Conservation (phyloP, 2,888 invertebrate genomes). For the Ischnus inquisitorius region DNA sequence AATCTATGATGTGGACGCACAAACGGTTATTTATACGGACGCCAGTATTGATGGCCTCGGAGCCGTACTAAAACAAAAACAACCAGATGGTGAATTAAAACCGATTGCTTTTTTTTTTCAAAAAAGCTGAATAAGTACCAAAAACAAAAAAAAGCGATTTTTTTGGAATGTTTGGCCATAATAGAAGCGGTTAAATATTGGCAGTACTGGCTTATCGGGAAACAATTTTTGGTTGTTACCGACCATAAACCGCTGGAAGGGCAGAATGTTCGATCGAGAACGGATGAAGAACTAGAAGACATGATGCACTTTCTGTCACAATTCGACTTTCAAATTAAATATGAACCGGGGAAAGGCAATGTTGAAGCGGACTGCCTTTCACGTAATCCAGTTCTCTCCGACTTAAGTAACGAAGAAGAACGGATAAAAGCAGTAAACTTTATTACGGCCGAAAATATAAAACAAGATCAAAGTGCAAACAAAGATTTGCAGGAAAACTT, state of each 20-base stretch:
- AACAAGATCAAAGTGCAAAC: constrained; percentile 58
- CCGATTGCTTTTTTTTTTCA: constrained; percentile 69
- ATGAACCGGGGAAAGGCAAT: constrained; percentile 63
- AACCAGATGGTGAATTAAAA: constrained; percentile 62
- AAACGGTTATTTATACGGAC: constrained; percentile 67
- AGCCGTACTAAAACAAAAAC: constrained; percentile 68
- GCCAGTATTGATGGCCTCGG: constrained; percentile 66
- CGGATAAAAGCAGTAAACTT: constrained; percentile 63
- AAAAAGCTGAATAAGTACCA: constrained; percentile 68
- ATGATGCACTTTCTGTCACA: constrained; percentile 62
- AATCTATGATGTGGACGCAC: constrained; percentile 56
- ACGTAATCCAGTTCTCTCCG: constrained; percentile 58
- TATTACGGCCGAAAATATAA: constrained; percentile 51
- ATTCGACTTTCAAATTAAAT: constrained; percentile 65
- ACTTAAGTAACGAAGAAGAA: constrained; percentile 55
- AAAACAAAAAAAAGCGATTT: constrained; percentile 69
- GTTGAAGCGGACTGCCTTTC: constrained; percentile 66
- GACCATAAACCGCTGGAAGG: constrained; percentile 68
- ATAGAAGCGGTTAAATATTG: constrained; percentile 73
- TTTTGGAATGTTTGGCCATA: constrained; percentile 71
- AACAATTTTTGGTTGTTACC: constrained; percentile 59
- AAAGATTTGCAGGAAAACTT: constrained; percentile 49
- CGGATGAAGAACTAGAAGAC: constrained; percentile 67
- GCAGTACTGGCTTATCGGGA: constrained; percentile 71
- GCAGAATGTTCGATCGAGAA: constrained; percentile 63